Evolutionary conservation across 2,888 invertebrate genomes (phyloP).

Genomic region (Apamea crenata): DNA sequence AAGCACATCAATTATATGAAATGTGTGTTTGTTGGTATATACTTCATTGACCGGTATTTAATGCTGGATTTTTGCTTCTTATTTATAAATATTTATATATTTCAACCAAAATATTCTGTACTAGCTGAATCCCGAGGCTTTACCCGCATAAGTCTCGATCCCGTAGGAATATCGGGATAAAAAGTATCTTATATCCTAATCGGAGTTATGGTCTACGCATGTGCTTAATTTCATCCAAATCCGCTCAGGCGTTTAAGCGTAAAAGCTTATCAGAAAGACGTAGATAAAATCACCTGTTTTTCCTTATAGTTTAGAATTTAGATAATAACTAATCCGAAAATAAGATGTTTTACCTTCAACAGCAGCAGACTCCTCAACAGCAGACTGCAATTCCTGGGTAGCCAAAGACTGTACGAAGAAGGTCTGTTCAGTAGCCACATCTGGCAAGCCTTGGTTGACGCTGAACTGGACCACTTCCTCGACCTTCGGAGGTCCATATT

Average conservation of each 20-base stretch:
- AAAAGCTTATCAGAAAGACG: too few relatives aligned
- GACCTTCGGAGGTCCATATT: slow-evolving; percentile 87
- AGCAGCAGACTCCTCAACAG: slow-evolving; percentile 47
- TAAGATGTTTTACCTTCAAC: slow-evolving; percentile 61
- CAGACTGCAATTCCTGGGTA: slow-evolving; percentile 62
- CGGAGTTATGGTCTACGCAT: neutral
- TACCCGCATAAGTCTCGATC: neutral
- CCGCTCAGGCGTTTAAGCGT: too few relatives aligned
- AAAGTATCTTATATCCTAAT: too few relatives aligned
- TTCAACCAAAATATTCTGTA: neutral
- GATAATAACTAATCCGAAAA: neutral
- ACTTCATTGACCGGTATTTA: too few relatives aligned
- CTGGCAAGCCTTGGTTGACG: slow-evolving; percentile 80
- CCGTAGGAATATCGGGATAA: too few relatives aligned
- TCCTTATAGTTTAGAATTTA: too few relatives aligned
- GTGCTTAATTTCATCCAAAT: neutral
- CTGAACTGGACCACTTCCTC: slow-evolving; percentile 72
- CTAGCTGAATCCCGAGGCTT: neutral
- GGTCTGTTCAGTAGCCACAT: slow-evolving; percentile 78
- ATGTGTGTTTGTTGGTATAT: too few relatives aligned
- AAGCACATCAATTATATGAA: neutral
- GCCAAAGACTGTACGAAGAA: slow-evolving; percentile 71
- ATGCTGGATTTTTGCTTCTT: too few relatives aligned
- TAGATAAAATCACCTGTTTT: too few relatives aligned
- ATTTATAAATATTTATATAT: neutral